Conservation (phyloP, 2,113 vertebrate genomes). For the Macquaria australasica region DNA sequence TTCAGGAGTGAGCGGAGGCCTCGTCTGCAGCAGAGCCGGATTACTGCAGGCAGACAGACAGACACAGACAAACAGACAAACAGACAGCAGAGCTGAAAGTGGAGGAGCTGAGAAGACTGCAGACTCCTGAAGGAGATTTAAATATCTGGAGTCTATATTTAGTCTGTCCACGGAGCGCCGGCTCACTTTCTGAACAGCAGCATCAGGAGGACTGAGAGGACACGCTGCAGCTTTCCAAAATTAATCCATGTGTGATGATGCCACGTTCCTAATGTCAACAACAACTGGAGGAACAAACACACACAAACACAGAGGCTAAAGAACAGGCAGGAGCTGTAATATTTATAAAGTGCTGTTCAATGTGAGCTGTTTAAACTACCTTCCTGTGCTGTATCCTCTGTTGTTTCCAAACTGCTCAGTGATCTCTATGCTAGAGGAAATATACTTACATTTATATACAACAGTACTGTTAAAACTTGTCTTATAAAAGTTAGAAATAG, state of each 20-base stretch:
- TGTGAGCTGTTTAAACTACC: too few relatives aligned
- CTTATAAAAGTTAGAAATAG: too few relatives aligned
- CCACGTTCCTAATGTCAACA: background rate
- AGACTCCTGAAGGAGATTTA: conserved; percentile 32
- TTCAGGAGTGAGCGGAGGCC: background rate
- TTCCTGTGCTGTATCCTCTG: too few relatives aligned
- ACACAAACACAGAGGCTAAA: background rate
- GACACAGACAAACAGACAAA: background rate
- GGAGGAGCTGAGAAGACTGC: background rate
- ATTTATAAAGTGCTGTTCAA: background rate
- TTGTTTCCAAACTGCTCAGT: too few relatives aligned
- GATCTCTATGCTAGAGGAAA: too few relatives aligned
- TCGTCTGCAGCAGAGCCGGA: background rate
- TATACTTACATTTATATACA: too few relatives aligned
- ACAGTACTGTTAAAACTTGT: too few relatives aligned
- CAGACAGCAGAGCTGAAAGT: conserved; percentile 2
- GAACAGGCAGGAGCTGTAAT: background rate
- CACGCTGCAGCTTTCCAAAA: background rate
- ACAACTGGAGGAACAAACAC: conserved; percentile 9
- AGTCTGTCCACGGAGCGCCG: conserved; percentile 1
- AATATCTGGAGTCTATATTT: conserved; percentile 47
- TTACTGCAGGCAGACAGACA: background rate
- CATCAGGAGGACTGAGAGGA: background rate
- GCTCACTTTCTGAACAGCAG: background rate
- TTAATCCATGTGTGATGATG: conserved; percentile 6